Percentiles rank a stretch among this genome's conserved stretches.
Evolutionary conservation across 2,113 vertebrate genomes (phyloP).

Genomic region (Acanthochromis polyacanthus): DNA sequence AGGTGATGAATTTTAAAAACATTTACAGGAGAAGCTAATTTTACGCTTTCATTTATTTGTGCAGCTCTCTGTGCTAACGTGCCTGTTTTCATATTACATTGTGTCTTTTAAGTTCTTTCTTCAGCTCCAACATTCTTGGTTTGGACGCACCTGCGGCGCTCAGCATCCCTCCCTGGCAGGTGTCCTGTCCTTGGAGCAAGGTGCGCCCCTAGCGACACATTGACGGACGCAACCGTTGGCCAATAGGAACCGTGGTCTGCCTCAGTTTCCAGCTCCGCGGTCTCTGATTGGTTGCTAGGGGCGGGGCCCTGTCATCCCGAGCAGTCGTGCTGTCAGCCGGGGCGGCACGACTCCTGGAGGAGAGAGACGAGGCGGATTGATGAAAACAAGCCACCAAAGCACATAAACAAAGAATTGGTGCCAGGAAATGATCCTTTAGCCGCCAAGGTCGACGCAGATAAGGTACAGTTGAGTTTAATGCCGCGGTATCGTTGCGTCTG

Average conservation of each 20-base stretch:
- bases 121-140: conserved; percentile 6
- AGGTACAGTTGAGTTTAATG: conserved; percentile 60
- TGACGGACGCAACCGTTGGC: conserved; percentile 49
- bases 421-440: conserved; percentile 58
- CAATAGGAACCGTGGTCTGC: conserved; percentile 58
- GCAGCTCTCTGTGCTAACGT: no score
- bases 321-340: conserved; percentile 74
- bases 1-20: no score
- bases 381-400: conserved; percentile 66
- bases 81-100: background rate
- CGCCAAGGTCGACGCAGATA: conserved; percentile 55
- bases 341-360: conserved; percentile 74
- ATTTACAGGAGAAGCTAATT: no score
- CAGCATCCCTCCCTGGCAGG: conserved; percentile 79
- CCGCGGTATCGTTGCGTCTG: background rate
- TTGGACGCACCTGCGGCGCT: conserved; percentile 55
- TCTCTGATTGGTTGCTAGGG: conserved; percentile 82
- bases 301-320: conserved; percentile 70
- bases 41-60: background rate
- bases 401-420: conserved; percentile 56
- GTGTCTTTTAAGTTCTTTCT: background rate
- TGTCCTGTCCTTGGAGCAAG: conserved; percentile 69
- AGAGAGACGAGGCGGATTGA: conserved; percentile 72
- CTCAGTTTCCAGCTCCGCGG: conserved; percentile 37
- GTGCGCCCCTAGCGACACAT: conserved; percentile 67